phyloP scores from a whole-genome alignment of 30 jellyfish, hydroid and myxozoan species.

The Turritopsis rubra region DNA sequence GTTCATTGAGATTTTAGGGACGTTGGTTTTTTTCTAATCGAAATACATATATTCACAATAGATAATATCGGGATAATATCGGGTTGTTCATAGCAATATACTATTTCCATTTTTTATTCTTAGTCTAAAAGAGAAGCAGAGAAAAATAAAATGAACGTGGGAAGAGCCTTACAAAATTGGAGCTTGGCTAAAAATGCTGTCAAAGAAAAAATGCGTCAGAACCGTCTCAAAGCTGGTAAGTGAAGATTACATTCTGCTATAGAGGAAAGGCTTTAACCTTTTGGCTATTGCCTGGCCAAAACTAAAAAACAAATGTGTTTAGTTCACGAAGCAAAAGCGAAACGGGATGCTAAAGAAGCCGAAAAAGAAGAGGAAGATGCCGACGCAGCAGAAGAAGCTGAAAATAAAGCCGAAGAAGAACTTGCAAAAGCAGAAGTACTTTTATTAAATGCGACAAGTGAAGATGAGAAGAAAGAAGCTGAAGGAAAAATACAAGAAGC shows the following conservation, averaged over 20 bases:
- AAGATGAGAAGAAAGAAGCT: slow-evolving; percentile 41
- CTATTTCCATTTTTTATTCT: too few relatives aligned
- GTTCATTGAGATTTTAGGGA: too few relatives aligned
- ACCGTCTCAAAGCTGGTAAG: slow-evolving; percentile 43
- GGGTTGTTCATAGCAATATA: too few relatives aligned
- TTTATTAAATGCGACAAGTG: slow-evolving; percentile 46
- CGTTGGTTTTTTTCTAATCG: too few relatives aligned
- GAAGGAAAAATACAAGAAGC: slow-evolving; percentile 59
- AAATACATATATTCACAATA: too few relatives aligned
- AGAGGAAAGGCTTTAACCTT: too few relatives aligned
- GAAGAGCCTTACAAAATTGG: slow-evolving; percentile 58
- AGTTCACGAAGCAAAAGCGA: slow-evolving; percentile 27
- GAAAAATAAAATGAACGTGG: slow-evolving; percentile 35
- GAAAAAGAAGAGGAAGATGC: slow-evolving; percentile 33
- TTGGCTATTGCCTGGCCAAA: neutral
- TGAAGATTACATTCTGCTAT: neutral
- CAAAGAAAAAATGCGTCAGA: slow-evolving; percentile 36
- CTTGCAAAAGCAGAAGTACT: slow-evolving; percentile 53
- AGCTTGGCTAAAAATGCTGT: slow-evolving; percentile 50
- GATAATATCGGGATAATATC: too few relatives aligned
- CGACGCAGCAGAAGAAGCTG: slow-evolving; percentile 48
- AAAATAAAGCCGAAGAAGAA: slow-evolving; percentile 66
- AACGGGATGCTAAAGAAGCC: slow-evolving; percentile 41
- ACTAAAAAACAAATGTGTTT: neutral
- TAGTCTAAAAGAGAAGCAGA: slow-evolving; percentile 31